Evolutionary conservation across 2,797 vertebrate genomes (phyloP).

Genomic region (Cryptoprocta ferox): DNA sequence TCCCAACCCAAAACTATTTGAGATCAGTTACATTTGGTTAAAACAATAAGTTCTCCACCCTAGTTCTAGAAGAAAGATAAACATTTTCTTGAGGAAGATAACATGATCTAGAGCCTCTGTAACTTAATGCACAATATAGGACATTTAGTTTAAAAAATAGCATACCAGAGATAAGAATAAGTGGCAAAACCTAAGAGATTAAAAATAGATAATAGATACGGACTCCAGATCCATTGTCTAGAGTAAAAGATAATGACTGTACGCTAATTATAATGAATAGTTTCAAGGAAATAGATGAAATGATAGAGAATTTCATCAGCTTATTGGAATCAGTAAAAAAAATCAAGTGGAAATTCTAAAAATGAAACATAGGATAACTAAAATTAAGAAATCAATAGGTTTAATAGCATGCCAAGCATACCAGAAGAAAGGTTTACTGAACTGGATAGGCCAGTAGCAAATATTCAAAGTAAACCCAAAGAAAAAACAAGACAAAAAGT

Average conservation of each 20-base stretch:
- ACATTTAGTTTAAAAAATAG: not conserved
- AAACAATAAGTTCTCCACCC: not conserved
- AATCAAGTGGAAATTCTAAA: not conserved
- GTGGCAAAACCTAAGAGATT: not conserved
- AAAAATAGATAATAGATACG: not conserved
- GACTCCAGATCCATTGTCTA: not conserved
- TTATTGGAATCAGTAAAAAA: not conserved
- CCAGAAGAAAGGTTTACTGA: not conserved
- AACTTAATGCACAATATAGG: not conserved
- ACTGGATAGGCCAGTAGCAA: not conserved
- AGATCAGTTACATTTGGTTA: conserved; percentile 11
- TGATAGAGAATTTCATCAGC: not conserved
- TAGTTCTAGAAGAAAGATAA: not conserved
- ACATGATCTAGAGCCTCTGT: not conserved
- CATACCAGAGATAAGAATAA: not conserved
- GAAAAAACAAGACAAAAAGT: not conserved
- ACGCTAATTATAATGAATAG: not conserved
- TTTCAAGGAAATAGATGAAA: not conserved
- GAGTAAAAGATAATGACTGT: not conserved
- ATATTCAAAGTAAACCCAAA: not conserved
- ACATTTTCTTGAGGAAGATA: not conserved
- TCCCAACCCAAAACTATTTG: not conserved
- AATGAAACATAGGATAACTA: not conserved
- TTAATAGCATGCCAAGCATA: not conserved
- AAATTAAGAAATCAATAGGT: not conserved